These are phyloP conservation scores for Drosophila willistoni DNA, from an alignment of 1,140 invertebrate genomes.

Conservation along the genomic window DNA sequence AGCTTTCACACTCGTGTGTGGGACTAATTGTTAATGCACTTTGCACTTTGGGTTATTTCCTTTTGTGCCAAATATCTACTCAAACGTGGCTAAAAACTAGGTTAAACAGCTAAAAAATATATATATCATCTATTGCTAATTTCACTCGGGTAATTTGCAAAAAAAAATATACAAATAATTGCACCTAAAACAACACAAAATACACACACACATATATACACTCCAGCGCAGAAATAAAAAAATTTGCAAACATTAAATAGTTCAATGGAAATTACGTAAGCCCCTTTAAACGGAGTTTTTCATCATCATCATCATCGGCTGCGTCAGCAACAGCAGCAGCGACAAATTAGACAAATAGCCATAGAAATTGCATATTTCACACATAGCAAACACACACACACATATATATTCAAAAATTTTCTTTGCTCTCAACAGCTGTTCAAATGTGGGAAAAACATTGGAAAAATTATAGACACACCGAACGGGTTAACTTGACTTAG, in stretches of 20 bases:
- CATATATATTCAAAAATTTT: conserved; percentile 32
- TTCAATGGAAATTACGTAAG: conserved; percentile 55
- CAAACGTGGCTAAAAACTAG: conserved; percentile 58
- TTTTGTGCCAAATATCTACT: conserved; percentile 59
- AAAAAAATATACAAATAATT: conserved; percentile 67
- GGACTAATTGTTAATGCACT: conserved; percentile 44
- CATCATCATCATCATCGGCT: conserved; percentile 33
- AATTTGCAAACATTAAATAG: conserved; percentile 54
- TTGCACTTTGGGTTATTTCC: conserved; percentile 46
- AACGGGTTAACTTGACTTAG: conserved; percentile 32
- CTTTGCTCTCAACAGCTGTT: conserved; percentile 56
- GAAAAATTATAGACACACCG: conserved; percentile 44
- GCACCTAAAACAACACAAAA: conserved; percentile 12
- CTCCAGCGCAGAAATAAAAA: conserved; percentile 14
- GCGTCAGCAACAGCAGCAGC: conserved; percentile 57
- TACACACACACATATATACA: background rate
- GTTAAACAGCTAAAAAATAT: conserved; percentile 37
- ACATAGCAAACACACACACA: background rate
- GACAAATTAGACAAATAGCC: conserved; percentile 73
- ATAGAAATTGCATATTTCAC: conserved; percentile 51
- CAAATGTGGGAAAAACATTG: conserved; percentile 48
- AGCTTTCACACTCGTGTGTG: background rate
- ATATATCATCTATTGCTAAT: conserved; percentile 37
- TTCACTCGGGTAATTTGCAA: conserved; percentile 47
- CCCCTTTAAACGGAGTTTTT: conserved; percentile 43